Conservation (phyloP, 1,140 invertebrate species). For the Nebria ingens region DNA sequence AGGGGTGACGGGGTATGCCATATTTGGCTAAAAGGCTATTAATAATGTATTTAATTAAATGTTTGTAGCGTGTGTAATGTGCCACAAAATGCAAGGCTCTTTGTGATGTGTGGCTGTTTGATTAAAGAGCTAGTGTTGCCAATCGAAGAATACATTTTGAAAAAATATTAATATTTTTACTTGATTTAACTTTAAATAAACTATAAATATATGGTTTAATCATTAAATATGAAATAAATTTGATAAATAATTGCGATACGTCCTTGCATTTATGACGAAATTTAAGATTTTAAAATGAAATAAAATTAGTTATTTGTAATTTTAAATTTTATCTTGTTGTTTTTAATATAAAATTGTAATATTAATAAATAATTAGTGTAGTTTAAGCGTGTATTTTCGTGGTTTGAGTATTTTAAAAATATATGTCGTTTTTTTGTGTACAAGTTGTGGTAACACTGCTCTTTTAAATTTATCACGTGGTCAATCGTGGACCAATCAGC, state of each 20-base stretch:
- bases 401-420: neutral
- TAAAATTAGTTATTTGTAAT: neutral
- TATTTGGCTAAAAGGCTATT: slow-evolving; percentile 13
- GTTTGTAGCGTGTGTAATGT: neutral
- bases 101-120: no score
- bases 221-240: no score
- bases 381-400: neutral
- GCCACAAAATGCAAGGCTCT: no score
- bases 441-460: neutral
- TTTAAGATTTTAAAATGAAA: neutral
- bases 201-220: no score
- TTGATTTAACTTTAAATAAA: no score
- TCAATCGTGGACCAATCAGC: slow-evolving; percentile 29
- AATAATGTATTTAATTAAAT: neutral
- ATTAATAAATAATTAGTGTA: slow-evolving; percentile 7
- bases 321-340: neutral
- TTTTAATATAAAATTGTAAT: slow-evolving; percentile 10
- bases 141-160: no score
- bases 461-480: slow-evolving; percentile 29
- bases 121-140: no score
- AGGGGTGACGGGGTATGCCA: slow-evolving; percentile 28
- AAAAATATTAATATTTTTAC: no score
- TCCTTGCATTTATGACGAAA: no score
- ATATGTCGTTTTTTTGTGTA: neutral
- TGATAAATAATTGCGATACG: no score